Evolutionary conservation across 2,113 vertebrate genomes (phyloP), one percentile per base, ranked within the genome.

Genomic region (Heterotis niloticus): DNA sequence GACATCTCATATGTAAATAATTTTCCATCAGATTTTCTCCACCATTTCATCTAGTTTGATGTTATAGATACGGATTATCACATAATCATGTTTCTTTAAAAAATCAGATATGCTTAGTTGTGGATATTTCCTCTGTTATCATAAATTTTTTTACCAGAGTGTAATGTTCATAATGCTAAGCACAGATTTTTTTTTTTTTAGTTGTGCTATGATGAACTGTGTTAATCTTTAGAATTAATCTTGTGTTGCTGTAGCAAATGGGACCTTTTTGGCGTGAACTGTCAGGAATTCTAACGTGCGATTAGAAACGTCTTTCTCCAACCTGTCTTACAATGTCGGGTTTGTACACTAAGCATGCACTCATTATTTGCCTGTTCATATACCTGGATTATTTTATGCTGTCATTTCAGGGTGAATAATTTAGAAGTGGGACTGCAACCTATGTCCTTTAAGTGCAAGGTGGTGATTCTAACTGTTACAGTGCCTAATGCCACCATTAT

Each of bases 51-150:
- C 78, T 80, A 60, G 70, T 79, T 74, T 79, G 17, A 12, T 78
- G 68, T 83, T 82, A 80, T 78, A 57, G 62, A 16, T 75, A 80
- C 65, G 75, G 83, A 85, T 88, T 86, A 79, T 64, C 54, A 86
- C 66, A 80, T 76, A 81, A 60, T 71, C 79, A 23, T 28, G 4
- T n/a, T 64, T 51, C n/a, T 44, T 26, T 57, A 5, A 56, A 10
- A 24, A 13, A 28, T 26, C 12, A 74, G 54, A 54, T 9, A 5
- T 51, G 14, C 34, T 71, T 13, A 34, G 34, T 23, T 9, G 20
- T 5, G 20, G 44, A 71, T 23, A 0, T 11, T 24, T 13, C 18
- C 44, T 13, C n/a, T 28, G 56, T 18, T 28, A 23, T 23, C 5
- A 4, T 13, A 34, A 0, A 3, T 17, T 26, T 13, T 28, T 16